phyloP scores from a whole-genome alignment of 2,797 vertebrate species.

The Dipus sagitta region DNA sequence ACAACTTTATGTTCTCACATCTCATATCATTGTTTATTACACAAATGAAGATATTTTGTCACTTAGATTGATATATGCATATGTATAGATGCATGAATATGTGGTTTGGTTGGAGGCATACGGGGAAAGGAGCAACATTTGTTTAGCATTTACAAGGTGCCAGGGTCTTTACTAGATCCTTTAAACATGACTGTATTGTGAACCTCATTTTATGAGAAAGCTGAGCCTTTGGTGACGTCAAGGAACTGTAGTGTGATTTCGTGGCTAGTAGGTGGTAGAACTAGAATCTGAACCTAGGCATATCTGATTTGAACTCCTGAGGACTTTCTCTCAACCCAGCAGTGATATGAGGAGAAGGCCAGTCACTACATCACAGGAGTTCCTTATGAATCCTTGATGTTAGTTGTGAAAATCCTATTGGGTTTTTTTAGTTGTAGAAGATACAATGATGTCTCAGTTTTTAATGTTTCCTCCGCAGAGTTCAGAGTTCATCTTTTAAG shows the following conservation, averaged over 20 bases:
- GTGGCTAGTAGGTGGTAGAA: not conserved
- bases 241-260: not conserved
- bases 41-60: slow-evolving; percentile 33
- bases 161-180: not conserved
- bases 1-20: not conserved
- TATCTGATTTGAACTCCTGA: not conserved
- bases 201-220: slow-evolving; percentile 40
- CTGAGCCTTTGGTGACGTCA: not conserved
- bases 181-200: not conserved
- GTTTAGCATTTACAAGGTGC: not conserved
- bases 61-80: not conserved
- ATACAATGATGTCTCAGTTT: slow-evolving; percentile 8
- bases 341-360: not conserved
- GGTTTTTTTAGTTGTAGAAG: slow-evolving; percentile 3
- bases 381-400: not conserved
- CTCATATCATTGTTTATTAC: not conserved
- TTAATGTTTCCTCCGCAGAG: slow-evolving; percentile 11
- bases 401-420: not conserved
- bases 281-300: not conserved
- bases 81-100: not conserved
- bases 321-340: not conserved
- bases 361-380: not conserved
- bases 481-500: slow-evolving; percentile 45
- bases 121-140: not conserved
- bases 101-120: slow-evolving; percentile 3